These are phyloP conservation scores for Egretta garzetta DNA, from an alignment of 2,113 vertebrate genomes.

Conservation along the genomic window DNA sequence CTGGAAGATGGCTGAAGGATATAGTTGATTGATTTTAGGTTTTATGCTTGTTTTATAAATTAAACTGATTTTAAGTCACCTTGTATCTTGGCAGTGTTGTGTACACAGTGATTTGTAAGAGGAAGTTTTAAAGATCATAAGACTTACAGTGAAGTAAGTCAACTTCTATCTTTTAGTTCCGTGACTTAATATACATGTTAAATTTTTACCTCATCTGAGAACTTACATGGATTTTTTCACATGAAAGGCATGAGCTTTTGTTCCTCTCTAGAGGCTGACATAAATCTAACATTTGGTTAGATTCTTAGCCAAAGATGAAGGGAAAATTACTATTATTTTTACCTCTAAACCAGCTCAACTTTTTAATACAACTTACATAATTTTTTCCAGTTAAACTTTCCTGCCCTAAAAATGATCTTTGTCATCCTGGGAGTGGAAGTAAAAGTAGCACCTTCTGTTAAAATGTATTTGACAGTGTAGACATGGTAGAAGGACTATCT, in stretches of 20 bases:
- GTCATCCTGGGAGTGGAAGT: neutral
- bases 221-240: neutral
- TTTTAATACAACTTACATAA: neutral
- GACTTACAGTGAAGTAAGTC: neutral
- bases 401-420: neutral
- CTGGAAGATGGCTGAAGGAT: neutral
- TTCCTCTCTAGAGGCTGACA: neutral
- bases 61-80: neutral
- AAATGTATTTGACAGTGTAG: neutral
- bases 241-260: neutral
- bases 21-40: neutral
- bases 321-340: neutral
- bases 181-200: neutral
- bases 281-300: neutral
- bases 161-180: neutral
- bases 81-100: neutral
- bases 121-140: neutral
- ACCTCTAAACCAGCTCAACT: neutral
- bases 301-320: neutral
- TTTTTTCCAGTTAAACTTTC: neutral
- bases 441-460: neutral
- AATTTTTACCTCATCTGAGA: neutral
- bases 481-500: neutral
- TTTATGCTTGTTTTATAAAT: neutral
- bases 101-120: neutral